Conservation (phyloP, 2,797 vertebrate genomes). For the Lagorchestes hirsutus region DNA sequence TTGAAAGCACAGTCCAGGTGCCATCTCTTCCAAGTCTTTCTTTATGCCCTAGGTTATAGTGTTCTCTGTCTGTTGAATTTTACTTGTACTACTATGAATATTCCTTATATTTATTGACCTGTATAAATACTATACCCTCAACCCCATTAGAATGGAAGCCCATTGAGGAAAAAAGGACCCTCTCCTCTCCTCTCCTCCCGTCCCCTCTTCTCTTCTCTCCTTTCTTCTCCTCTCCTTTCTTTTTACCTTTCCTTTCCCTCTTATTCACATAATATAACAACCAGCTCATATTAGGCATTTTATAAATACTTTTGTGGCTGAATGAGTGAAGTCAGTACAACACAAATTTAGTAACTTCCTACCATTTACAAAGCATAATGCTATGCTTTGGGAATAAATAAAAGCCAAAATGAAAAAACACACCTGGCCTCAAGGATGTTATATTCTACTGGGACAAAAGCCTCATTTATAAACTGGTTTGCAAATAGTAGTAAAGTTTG, state of each 20-base stretch:
- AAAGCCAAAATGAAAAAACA: background rate
- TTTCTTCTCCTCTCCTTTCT: too few species aligned
- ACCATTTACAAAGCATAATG: background rate
- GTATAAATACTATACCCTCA: background rate
- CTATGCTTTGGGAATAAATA: background rate
- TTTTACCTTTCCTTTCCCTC: too few species aligned
- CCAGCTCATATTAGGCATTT: accelerated
- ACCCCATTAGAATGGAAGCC: background rate
- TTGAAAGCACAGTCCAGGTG: background rate
- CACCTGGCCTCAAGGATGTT: background rate
- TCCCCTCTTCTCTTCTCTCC: too few species aligned
- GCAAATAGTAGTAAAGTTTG: background rate
- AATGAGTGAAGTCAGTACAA: background rate
- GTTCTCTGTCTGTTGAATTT: background rate
- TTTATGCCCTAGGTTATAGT: background rate
- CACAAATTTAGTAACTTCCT: background rate
- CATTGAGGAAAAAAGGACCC: background rate
- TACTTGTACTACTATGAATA: background rate
- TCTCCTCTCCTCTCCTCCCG: too few species aligned
- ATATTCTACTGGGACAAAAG: background rate
- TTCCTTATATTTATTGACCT: background rate
- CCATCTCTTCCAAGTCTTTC: background rate
- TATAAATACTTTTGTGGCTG: background rate
- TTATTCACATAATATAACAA: accelerated
- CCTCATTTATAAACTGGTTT: background rate